These are phyloP conservation scores for Dasypolia templi DNA, from an alignment of 2,888 invertebrate genomes.

Conservation along the genomic window DNA sequence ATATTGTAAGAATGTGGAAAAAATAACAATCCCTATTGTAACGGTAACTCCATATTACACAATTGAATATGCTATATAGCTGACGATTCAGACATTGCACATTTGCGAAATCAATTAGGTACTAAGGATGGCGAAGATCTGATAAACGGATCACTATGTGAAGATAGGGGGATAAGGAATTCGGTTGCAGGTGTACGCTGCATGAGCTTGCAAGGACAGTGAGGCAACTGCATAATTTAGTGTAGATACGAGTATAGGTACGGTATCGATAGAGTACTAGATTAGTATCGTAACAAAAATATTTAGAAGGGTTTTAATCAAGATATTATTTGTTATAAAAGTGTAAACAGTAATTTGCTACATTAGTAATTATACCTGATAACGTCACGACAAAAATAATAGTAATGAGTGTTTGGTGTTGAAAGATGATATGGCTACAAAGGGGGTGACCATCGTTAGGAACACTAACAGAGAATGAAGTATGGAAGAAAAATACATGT, in stretches of 20 bases:
- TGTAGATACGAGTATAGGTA: neutral
- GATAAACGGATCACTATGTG: constrained; percentile 45
- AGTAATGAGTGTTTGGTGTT: too few relatives aligned
- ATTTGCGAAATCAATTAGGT: constrained; percentile 48
- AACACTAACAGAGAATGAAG: too few relatives aligned
- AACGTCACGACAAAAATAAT: too few relatives aligned
- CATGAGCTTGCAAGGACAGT: constrained; percentile 60
- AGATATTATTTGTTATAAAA: neutral
- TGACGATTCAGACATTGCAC: constrained; percentile 21
- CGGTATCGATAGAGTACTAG: constrained; percentile 1
- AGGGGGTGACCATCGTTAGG: too few relatives aligned
- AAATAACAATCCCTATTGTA: constrained; percentile 62
- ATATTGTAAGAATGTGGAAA: constrained; percentile 50
- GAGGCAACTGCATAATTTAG: constrained; percentile 53
- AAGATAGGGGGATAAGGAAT: constrained; percentile 51
- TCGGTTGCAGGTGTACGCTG: constrained; percentile 46
- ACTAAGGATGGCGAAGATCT: constrained; percentile 41
- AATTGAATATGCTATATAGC: constrained; percentile 39
- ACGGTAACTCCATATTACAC: constrained; percentile 46
- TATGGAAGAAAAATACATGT: too few relatives aligned
- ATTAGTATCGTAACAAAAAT: neutral
- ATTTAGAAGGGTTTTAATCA: neutral
- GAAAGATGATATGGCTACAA: too few relatives aligned
- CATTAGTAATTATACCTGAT: too few relatives aligned
- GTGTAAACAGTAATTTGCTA: too few relatives aligned